Conservation (phyloP, 1,140 invertebrate species). For the Eurosta solidaginis region DNA sequence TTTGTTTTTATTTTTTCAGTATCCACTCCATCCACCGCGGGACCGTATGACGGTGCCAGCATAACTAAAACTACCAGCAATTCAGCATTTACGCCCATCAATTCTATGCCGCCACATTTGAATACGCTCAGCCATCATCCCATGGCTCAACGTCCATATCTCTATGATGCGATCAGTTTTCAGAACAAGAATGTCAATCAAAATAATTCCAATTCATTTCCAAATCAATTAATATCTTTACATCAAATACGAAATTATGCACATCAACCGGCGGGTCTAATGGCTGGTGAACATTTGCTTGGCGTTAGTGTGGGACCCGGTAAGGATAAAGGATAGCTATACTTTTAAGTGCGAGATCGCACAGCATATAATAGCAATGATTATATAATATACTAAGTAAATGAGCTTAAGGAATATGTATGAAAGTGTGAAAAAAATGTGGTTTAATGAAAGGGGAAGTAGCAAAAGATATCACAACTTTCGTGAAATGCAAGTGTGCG, state of each 20-base stretch:
- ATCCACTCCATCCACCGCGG: constrained; percentile 52
- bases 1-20: constrained; percentile 36
- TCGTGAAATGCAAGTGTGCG: too few species aligned
- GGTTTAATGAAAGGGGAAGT: too few species aligned
- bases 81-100: constrained; percentile 91
- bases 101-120: constrained; percentile 82
- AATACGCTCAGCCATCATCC: constrained; percentile 77
- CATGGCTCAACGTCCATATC: constrained; percentile 78
- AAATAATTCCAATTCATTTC: constrained; percentile 76
- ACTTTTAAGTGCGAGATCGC: constrained; percentile 46
- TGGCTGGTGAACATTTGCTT: constrained; percentile 57
- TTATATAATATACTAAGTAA: too few species aligned
- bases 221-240: constrained; percentile 93
- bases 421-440: background rate
- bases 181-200: constrained; percentile 61
- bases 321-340: constrained; percentile 60
- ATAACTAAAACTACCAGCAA: constrained; percentile 69
- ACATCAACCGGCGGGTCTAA: constrained; percentile 75
- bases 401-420: background rate
- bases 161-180: constrained; percentile 92
- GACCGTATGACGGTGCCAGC: constrained; percentile 52
- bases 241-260: constrained; percentile 97
- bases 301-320: constrained; percentile 58
- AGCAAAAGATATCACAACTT: too few species aligned
- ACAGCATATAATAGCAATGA: background rate